Base-by-base conservation (phyloP, 2,888 invertebrate species). In the Reticulitermes lucifugus region DNA sequence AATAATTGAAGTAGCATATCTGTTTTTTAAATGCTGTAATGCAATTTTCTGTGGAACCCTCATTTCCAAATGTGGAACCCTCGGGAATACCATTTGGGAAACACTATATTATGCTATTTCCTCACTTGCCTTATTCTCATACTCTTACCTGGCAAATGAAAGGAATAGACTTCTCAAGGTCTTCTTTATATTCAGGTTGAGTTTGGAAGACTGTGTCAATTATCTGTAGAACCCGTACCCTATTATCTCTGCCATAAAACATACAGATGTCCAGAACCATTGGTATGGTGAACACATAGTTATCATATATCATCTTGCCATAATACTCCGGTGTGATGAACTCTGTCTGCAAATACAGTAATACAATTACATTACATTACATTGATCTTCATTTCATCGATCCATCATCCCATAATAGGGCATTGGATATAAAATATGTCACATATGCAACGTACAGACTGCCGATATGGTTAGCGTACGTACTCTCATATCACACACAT, bases 281-380 rank as follows among this genome's bases (percentile, higher is more conserved):
- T 0, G 97, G 96, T 87, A 97, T 93, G n/a, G 97, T 96, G 88
- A 97, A 94, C 87, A 98, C 91, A 90, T 94, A 96, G 88, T 96
- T 95, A 86, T 96, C 93, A 90, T 97, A 97, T 80, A 97, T 89
- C n/a, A 96, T 89, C 10, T 94, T 92, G 0, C 94, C 95, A 91
- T 96, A 94, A 85, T 93, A 93, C 70, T 93, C 91, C 83, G 93
- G 93, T 2, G 92, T 93, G 89, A 97, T 94, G 92, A 94, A 95
- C 87, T 93, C 92, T 22, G 87, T 87, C 89, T 90, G 84, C 70
- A 88, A 88, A 85, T 77, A 86, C 59, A 85, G 84, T 84, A 83
- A 80, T 70, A 60, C 14, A 21, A n/a, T 25, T 25, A 25, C 25
- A 25, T 25, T 25, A 25, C 14, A 41, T n/a, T 14, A 46, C 71